Evolutionary conservation across 2,113 vertebrate species (phyloP), one percentile per base, ranked within the genome.

Genomic region (Suricata suricatta): DNA sequence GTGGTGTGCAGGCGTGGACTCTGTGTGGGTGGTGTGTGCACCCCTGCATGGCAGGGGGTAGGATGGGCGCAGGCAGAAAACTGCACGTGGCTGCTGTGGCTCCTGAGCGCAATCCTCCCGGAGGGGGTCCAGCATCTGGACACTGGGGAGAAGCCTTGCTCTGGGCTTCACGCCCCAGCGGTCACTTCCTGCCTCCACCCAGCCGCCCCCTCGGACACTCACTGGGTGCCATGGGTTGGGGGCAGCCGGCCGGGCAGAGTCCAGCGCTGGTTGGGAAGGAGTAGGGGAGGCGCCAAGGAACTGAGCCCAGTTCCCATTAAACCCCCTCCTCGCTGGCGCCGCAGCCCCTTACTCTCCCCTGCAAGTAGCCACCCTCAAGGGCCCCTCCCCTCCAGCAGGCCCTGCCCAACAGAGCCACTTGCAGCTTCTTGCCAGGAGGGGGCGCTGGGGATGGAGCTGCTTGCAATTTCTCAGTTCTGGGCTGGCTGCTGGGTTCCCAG

Each of bases 241-340:
- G 44, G 23, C 29, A 21, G 35, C 27, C 12, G 8, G 41, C 7
- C 5, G 33, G 44, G 23, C 23, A 25, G 60, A 25, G 38, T 44
- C 38, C 71, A 14, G 23, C 71, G 35, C 71, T 27, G 57, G 77
- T 23, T 9, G 57, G 47, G 33, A 31, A 5, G 27, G n/a, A 3
- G 2, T 23, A 2, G 9, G 50, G 52, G 74, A 2, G 2, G 87
- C 1, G 4, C 29, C 1, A 5, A 21, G 35, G 69, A 31, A 3
- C 29, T 21, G 35, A 44, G 52, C 12, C 29, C 86, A 31, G 17
- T 27, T 41, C 52, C 1, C 4, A 80, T 1, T 7, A 5, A n/a
- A 15, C 5, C 38, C 10, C 14, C 2, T 31, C 27, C 47, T 76
- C 4, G 10, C 14, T 31, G n/a, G 38, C 21, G 41, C 41, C n/a